A percentile compares a stretch with the other conserved stretches of the same genome.
Evolutionary conservation across 1,140 invertebrate species (phyloP).

Genomic region (Colletes gigas): DNA sequence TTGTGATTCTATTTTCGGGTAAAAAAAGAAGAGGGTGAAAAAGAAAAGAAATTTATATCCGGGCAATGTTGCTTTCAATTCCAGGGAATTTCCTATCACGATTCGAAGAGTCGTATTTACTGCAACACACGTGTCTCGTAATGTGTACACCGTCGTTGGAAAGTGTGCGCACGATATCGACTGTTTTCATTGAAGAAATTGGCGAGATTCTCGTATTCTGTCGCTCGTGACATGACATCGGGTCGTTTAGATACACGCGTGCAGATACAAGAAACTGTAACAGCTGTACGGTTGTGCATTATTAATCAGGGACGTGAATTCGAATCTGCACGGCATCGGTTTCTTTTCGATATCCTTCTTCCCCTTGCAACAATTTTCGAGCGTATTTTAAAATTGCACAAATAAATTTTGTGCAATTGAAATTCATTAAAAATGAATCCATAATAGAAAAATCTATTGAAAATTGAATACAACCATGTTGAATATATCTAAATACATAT

Average conservation of each 20-base stretch:
- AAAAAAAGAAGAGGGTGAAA: neutral
- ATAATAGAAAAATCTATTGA: no score
- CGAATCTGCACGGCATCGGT: neutral
- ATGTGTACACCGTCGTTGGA: neutral
- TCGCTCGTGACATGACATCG: neutral
- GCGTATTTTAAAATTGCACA: no score
- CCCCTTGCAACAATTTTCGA: neutral
- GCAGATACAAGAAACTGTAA: neutral
- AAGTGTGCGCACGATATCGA: neutral
- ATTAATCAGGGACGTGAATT: neutral
- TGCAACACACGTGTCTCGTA: neutral
- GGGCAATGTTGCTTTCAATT: constrained; percentile 25
- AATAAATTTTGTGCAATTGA: no score
- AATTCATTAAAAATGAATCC: no score
- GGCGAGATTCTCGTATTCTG: neutral
- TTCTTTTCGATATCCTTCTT: neutral
- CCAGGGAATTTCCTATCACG: constrained; percentile 12
- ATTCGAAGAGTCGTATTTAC: constrained; percentile 16
- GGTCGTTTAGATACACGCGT: neutral
- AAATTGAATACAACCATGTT: no score
- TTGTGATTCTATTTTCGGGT: constrained; percentile 52
- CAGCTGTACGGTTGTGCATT: neutral
- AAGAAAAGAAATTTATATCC: constrained; percentile 19
- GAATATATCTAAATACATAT: no score
- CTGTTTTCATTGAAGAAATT: constrained; percentile 4